These are phyloP conservation scores for Chloropsis cyanopogon DNA, from an alignment of 2,113 vertebrate species.

Conservation along the genomic window DNA sequence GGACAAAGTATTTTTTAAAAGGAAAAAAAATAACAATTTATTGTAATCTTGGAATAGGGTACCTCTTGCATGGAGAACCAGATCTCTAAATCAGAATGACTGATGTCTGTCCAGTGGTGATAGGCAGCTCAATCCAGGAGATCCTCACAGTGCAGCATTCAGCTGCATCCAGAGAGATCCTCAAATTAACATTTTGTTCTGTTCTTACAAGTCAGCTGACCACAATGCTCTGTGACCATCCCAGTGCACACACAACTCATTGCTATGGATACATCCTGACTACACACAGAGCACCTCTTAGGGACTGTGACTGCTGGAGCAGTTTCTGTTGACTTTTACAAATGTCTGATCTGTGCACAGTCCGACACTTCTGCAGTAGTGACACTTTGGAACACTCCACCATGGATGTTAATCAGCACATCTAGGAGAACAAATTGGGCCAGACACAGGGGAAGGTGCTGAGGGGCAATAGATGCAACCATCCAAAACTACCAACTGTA, in stretches of 20 bases:
- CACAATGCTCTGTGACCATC: fast-evolving
- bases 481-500: not conserved
- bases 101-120: not conserved
- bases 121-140: fast-evolving
- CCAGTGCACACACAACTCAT: not conserved
- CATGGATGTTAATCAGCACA: not conserved
- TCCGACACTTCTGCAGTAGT: not conserved
- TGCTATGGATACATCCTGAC: not conserved
- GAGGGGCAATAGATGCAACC: not conserved
- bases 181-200: not conserved
- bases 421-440: not conserved
- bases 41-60: not conserved
- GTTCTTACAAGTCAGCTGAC: not conserved
- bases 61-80: not conserved
- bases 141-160: not conserved
- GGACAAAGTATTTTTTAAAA: not conserved
- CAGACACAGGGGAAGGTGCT: not conserved
- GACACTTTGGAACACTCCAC: not conserved
- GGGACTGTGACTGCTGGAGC: not conserved
- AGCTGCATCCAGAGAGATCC: not conserved
- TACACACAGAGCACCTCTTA: not conserved
- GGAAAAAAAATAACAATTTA: not conserved
- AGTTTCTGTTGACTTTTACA: not conserved
- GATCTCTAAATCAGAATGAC: not conserved
- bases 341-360: not conserved